Base-by-base conservation (phyloP, 1,140 invertebrate genomes). In the Cryptotermes secundus region DNA sequence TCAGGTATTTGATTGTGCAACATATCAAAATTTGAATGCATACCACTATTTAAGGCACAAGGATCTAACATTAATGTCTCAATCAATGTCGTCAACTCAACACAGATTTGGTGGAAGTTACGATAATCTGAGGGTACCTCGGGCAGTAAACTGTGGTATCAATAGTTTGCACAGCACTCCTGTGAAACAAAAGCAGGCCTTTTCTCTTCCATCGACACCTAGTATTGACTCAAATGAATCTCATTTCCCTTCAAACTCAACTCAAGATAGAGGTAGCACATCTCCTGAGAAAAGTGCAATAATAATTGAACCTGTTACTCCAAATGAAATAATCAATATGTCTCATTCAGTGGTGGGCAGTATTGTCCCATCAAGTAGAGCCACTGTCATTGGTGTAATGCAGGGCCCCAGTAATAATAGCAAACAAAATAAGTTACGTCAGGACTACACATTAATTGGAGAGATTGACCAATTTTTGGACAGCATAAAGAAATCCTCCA, bases 121-220 rank as follows among this genome's bases (percentile, higher is more conserved):
- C 14, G 59, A 72, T 72, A 31, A 72, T n/a, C 31, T 72, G 59
- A 72, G n/a, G 14, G 9, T n/a, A 72, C 59, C n/a, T 72, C 26
- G 9, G 59, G n/a, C 2, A 72, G n/a, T 31, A 72, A 72, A 16
- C n/a, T 10, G 59, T 72, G 59, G 59, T 31, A n/a, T 16, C 59
- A 72, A 31, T 72, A n/a, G 6, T 31, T 26, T 9, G 7, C 26
- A 7, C 6, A 31, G 7, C 26, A 72, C 59, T 31, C 59, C 59
- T 10, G 59, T n/a, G 59, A 72, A 72, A 31, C 59, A 72, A 14
- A 72, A 72, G 12, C 59, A 72, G 59, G n/a, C n/a, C 10, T 72
- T 72, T 85, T 89, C 88, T 49, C 86, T 88, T 82, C 88, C 88
- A 38, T 84, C 86, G 82, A 87, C 87, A 79, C 88, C 88, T 4